These are phyloP conservation scores for Lepidocyrtinus sp. DNA, from an alignment of 2,888 invertebrate genomes.

Conservation along the genomic window DNA sequence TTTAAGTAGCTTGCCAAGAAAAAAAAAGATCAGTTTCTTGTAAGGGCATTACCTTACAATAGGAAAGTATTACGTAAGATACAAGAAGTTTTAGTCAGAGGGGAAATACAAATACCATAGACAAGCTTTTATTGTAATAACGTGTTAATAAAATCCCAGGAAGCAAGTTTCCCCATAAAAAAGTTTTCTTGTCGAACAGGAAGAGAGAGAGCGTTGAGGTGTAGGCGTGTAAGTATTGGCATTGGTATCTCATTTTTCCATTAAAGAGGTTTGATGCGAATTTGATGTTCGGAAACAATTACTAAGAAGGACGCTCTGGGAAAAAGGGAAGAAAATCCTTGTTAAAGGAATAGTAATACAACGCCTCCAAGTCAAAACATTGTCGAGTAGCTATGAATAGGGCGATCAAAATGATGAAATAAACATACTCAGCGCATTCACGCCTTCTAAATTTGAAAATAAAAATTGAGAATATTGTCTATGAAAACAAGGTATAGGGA, in stretches of 20 bases:
- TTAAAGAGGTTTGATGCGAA: constrained; percentile 61
- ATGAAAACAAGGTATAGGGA: neutral
- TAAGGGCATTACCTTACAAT: neutral
- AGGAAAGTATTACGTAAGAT: neutral
- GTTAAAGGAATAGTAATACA: no score
- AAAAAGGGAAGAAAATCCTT: neutral
- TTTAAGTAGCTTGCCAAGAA: neutral
- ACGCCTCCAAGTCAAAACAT: neutral
- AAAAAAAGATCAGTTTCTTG: constrained; percentile 27
- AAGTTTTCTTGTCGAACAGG: neutral
- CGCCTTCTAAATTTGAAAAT: no score
- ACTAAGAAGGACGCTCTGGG: constrained; percentile 38
- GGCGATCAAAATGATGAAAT: neutral
- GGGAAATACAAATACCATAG: neutral
- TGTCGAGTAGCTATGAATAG: neutral
- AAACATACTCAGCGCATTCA: no score
- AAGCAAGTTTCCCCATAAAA: constrained; percentile 56
- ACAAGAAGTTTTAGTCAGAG: no score
- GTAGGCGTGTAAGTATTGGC: neutral
- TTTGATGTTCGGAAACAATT: constrained; percentile 60
- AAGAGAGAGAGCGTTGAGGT: constrained; percentile 22
- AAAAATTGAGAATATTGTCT: neutral
- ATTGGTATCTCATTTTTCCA: constrained; percentile 9
- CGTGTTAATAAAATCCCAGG: constrained; percentile 54
- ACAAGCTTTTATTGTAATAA: constrained; percentile 50